phyloP scores from a whole-genome alignment of 1,140 invertebrate species.

The Maconellicoccus hirsutus region DNA sequence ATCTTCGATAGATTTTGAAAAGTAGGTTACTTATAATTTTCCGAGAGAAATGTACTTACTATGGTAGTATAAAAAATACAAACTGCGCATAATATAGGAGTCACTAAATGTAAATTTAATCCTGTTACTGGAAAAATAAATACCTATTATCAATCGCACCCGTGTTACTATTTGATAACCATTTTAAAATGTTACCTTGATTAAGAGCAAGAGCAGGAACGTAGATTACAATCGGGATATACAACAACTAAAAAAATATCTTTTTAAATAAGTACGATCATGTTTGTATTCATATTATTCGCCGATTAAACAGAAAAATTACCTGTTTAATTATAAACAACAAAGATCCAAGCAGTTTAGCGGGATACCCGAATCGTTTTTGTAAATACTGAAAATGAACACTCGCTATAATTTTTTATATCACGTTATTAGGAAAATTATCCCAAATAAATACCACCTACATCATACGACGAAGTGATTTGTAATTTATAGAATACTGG shows the following conservation, averaged over 20 bases:
- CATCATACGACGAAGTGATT: constrained; percentile 73
- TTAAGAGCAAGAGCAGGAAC: constrained; percentile 35
- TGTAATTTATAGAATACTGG: constrained; percentile 77
- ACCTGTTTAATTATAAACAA: constrained; percentile 51
- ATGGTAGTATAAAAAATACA: constrained; percentile 34
- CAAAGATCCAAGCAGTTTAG: constrained; percentile 49
- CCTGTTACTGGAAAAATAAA: constrained; percentile 31
- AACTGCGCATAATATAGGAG: constrained; percentile 30
- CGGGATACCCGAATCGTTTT: constrained; percentile 48
- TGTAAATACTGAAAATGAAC: constrained; percentile 54
- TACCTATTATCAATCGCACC: too few relatives aligned
- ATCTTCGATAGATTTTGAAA: too few relatives aligned
- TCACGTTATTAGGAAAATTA: too few relatives aligned
- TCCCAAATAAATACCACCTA: constrained; percentile 34
- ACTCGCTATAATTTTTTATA: too few relatives aligned
- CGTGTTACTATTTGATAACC: too few relatives aligned
- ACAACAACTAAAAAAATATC: constrained; percentile 30
- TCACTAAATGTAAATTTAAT: constrained; percentile 30
- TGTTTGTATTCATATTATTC: background rate
- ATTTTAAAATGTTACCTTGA: too few relatives aligned
- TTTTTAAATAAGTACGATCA: background rate
- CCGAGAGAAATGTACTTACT: too few relatives aligned
- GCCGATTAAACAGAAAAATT: constrained; percentile 29
- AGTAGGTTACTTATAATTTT: too few relatives aligned
- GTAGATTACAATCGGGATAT: constrained; percentile 36